Base-by-base conservation (phyloP, 1,140 invertebrate species). In the Papilio machaon region DNA sequence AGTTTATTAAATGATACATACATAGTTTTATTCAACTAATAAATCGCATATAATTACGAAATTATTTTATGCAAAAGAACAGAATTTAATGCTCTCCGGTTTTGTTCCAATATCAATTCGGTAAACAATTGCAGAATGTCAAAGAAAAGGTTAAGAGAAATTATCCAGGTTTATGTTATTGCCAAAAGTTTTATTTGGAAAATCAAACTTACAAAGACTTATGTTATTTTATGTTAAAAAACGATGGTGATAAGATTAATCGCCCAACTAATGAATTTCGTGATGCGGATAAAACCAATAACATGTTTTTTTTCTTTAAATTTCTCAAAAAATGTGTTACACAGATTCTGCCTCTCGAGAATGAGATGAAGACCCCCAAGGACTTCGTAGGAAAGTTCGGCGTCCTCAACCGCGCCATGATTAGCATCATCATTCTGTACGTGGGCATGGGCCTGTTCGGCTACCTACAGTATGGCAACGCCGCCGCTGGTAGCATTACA, bases 301-400 rank as follows among this genome's bases (percentile, higher is more conserved):
- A 43, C 38, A 2, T 43, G 38, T 52, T 15, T 58, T 58, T 58
- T n/a, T 70, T 19, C 8, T 67, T 67, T 67, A 67, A 43, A 49
- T 77, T 7, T 76, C 46, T 81, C 10, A 10, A 13, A 2, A 35
- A 70, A 15, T 35, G 0, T 70, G 1, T 38, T 6, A 35, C 30
- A 3, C 80, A 98, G 97, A 97, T 98, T 60, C 95, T 98, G 89
- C 98, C 98, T 0, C 88, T 98, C 81, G 97, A 98, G 90, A 98
- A 98, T 87, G 97, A 98, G 89, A 98, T 98, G 98, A 97, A 96
- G 87, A 96, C 95, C 0, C 97, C 97, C 0, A 95, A 96, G 88
- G 93, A 93, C 15, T 98, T 98, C 92, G 96, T 95, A 0, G 96
- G 96, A 17, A 91, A 95, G 10, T 96, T 95, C 47, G 98, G 98